A percentile compares a stretch with the other conserved stretches of the same genome.
These are phyloP conservation scores for Pampusana beccarii DNA, from an alignment of 2,113 vertebrate species.

Conservation along the genomic window DNA sequence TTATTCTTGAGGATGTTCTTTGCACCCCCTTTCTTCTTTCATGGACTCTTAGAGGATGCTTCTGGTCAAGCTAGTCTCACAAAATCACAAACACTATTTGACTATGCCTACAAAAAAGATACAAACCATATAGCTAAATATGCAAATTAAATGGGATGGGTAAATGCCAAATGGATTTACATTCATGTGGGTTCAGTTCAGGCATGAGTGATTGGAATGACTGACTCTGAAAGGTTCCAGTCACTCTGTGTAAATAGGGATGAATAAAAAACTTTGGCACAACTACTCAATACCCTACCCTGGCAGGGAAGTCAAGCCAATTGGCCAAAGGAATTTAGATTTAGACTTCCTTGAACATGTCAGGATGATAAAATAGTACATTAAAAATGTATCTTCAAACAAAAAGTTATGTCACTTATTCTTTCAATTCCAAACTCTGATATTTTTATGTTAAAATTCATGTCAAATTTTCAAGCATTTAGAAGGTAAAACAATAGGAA, in stretches of 20 bases:
- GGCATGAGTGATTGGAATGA: slow-evolving; percentile 34
- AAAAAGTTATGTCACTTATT: not conserved
- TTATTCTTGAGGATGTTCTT: not conserved
- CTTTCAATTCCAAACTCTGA: not conserved
- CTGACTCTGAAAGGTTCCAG: slow-evolving; percentile 45
- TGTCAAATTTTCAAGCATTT: not conserved
- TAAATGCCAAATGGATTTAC: slow-evolving; percentile 33
- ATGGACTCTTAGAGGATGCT: not conserved
- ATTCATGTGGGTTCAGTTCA: slow-evolving; percentile 22
- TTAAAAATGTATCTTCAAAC: not conserved
- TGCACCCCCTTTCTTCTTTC: not conserved
- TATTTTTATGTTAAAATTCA: not conserved
- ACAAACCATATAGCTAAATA: not conserved
- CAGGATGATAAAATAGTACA: not conserved
- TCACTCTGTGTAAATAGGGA: slow-evolving; percentile 24
- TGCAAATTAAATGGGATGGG: slow-evolving; percentile 12
- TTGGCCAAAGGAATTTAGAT: slow-evolving; percentile 22
- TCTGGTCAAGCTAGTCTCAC: not conserved
- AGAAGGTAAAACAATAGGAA: not conserved
- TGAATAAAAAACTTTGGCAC: slow-evolving; percentile 4
- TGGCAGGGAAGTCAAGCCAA: slow-evolving; percentile 1
- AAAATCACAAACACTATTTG: not conserved
- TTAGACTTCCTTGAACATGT: not conserved
- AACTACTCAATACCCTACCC: not conserved
- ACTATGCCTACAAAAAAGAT: not conserved